A percentile compares a stretch with the other conserved stretches of the same genome.
Evolutionary conservation across 2,797 vertebrate species (phyloP).

Genomic region (Chanos chanos): DNA sequence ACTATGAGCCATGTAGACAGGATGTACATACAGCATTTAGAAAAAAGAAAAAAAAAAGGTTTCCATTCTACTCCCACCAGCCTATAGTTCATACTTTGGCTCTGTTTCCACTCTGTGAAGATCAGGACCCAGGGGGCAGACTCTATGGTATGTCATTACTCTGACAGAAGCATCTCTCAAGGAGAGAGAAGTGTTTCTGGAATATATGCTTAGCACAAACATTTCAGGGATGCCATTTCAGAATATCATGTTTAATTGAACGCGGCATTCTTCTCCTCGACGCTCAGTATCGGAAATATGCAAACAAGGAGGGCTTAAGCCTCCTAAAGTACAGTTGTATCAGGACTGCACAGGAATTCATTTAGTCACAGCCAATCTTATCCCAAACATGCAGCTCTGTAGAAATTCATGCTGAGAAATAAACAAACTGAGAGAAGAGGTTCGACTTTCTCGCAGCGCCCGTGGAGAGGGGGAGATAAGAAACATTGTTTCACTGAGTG

Average conservation of each 20-base stretch:
- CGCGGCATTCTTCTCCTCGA: background rate
- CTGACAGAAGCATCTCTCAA: background rate
- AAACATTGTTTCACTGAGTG: no score
- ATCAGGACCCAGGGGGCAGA: background rate
- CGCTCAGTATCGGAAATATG: background rate
- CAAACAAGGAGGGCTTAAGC: background rate
- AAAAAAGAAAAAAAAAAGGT: no score
- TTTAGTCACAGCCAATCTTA: conserved; percentile 36
- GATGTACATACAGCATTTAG: no score
- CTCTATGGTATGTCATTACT: background rate
- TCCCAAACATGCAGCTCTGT: background rate
- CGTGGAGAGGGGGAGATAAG: background rate
- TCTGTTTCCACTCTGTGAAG: background rate
- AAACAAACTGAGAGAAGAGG: background rate
- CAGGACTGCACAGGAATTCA: conserved; percentile 23
- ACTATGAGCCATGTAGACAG: no score
- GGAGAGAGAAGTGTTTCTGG: background rate
- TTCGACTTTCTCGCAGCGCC: background rate
- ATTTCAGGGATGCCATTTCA: conserved; percentile 18
- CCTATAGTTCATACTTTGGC: no score
- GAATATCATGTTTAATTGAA: conserved; percentile 40
- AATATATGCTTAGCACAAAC: conserved; percentile 9
- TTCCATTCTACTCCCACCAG: no score
- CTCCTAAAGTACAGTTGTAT: conserved; percentile 19
- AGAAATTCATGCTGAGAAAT: background rate